Percentiles rank a stretch among this genome's conserved stretches.
These are phyloP conservation scores for Campoplex nolae DNA, from an alignment of 2,888 invertebrate species.

Conservation along the genomic window DNA sequence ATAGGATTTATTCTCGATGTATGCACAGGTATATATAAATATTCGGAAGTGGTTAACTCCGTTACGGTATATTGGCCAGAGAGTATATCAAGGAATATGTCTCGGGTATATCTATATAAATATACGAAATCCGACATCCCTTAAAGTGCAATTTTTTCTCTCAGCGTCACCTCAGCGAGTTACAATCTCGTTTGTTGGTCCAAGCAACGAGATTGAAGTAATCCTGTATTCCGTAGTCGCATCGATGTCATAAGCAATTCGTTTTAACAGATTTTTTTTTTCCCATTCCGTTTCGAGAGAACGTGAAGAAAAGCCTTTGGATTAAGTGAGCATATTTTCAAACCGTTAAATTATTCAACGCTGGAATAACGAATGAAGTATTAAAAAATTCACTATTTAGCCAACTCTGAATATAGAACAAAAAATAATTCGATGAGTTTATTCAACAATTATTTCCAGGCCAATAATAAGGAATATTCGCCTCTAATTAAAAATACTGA, in stretches of 20 bases:
- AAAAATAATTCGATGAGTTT: too few species aligned
- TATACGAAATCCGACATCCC: background rate
- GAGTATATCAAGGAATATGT: constrained; percentile 35
- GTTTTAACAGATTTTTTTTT: background rate
- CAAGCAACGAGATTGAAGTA: constrained; percentile 23
- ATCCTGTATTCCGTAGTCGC: background rate
- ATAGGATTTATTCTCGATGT: constrained; percentile 5
- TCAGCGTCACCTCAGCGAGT: background rate
- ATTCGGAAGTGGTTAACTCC: constrained; percentile 26
- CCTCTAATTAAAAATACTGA: too few species aligned
- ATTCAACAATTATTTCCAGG: too few species aligned
- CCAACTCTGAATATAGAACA: too few species aligned
- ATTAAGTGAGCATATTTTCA: background rate
- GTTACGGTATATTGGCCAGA: constrained; percentile 20
- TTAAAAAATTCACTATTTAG: too few species aligned
- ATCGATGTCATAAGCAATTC: background rate
- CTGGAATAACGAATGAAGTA: too few species aligned
- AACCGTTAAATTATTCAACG: too few species aligned
- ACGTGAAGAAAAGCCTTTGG: background rate
- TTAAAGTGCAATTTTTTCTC: constrained; percentile 26
- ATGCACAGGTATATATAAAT: constrained; percentile 22
- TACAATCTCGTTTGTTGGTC: constrained; percentile 14
- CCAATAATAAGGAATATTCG: too few species aligned
- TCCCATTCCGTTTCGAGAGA: background rate
- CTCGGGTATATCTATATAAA: background rate